These are phyloP conservation scores for Nephila pilipes DNA, from an alignment of 1,140 invertebrate genomes.

Conservation along the genomic window DNA sequence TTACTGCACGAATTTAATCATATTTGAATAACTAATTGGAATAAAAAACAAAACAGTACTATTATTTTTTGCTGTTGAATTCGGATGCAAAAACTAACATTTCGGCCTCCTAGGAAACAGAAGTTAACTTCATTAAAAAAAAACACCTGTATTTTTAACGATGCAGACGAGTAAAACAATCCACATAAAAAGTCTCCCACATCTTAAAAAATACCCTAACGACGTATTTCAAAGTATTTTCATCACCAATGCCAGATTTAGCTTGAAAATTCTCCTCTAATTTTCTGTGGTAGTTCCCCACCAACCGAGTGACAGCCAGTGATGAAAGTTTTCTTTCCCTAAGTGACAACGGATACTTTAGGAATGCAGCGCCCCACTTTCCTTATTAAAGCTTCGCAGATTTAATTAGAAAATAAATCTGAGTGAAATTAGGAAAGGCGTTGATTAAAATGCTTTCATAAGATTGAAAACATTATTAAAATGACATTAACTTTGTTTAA, in stretches of 20 bases:
- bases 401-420: constrained; percentile 61
- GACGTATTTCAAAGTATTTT: too few species aligned
- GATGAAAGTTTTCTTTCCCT: not conserved
- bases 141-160: too few species aligned
- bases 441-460: constrained; percentile 56
- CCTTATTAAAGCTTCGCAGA: constrained; percentile 12
- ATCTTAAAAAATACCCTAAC: too few species aligned
- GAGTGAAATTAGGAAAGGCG: not conserved
- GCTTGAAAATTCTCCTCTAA: not conserved
- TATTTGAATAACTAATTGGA: too few species aligned
- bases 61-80: too few species aligned
- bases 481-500: constrained; percentile 50
- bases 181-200: too few species aligned
- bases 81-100: too few species aligned
- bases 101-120: too few species aligned
- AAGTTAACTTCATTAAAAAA: too few species aligned
- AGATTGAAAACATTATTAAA: constrained; percentile 63
- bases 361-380: not conserved
- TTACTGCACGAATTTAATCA: too few species aligned
- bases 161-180: too few species aligned
- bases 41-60: too few species aligned
- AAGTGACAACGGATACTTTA: not conserved
- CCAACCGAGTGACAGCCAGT: not conserved
- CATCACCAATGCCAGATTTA: not conserved
- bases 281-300: not conserved